Evolutionary conservation across 2,888 invertebrate species (phyloP).

Genomic region (Prenolepis imparis): DNA sequence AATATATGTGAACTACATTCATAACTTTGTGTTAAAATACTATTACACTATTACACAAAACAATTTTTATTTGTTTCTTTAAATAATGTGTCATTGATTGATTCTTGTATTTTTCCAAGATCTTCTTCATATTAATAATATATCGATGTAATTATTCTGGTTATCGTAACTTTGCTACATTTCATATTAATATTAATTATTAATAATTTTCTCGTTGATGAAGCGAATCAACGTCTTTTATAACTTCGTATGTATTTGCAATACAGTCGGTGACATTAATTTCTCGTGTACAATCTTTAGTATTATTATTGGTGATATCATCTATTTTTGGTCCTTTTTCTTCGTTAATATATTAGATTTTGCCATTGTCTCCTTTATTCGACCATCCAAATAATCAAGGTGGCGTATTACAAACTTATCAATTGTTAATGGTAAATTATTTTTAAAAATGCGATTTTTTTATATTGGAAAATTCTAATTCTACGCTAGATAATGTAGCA

Average conservation of each 20-base stretch:
- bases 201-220: background rate
- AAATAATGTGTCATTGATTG: slow-evolving; percentile 7
- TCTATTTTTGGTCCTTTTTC: background rate
- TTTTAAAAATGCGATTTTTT: slow-evolving; percentile 19
- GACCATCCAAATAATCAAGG: slow-evolving; percentile 22
- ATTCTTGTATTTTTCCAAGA: background rate
- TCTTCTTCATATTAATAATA: background rate
- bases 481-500: background rate
- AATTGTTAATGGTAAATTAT: background rate
- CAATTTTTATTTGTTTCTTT: background rate
- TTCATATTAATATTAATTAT: too few species aligned
- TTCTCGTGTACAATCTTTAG: background rate
- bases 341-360: background rate
- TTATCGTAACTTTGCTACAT: too few species aligned
- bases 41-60: background rate
- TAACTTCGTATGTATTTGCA: too few species aligned
- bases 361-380: slow-evolving; percentile 13
- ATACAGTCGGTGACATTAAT: background rate
- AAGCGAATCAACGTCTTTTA: background rate
- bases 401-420: background rate
- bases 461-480: background rate
- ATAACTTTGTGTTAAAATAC: background rate
- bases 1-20: background rate
- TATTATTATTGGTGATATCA: background rate
- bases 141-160: too few species aligned